A percentile compares a stretch with the other conserved stretches of the same genome.
Evolutionary conservation across 2,113 vertebrate genomes (phyloP).

Genomic region (Pelmatolapia mariae): DNA sequence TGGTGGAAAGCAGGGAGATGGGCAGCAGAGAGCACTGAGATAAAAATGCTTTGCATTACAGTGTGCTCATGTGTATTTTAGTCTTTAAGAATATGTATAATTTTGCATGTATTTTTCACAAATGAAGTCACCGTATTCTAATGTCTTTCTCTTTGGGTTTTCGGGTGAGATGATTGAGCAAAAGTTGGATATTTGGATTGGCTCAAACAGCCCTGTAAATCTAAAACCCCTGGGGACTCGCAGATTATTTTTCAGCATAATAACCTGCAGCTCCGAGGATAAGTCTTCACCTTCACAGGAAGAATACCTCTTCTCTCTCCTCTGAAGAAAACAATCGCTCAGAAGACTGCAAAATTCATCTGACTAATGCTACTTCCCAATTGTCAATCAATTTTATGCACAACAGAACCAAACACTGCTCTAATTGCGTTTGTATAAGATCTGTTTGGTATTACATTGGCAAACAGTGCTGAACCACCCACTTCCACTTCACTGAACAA

Average conservation of each 20-base stretch:
- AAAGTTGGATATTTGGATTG: constrained; percentile 37
- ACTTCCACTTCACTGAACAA: constrained; percentile 61
- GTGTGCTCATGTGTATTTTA: background rate
- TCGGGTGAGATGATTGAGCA: background rate
- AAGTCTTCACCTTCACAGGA: constrained; percentile 12
- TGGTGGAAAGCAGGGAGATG: background rate
- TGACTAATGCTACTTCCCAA: constrained; percentile 9
- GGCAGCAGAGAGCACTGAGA: background rate
- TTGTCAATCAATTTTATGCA: constrained; percentile 47
- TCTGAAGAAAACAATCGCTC: background rate
- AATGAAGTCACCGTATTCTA: background rate
- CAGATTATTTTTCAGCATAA: constrained; percentile 41
- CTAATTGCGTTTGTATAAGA: constrained; percentile 61
- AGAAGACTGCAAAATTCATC: constrained; percentile 1
- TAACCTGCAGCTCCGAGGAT: background rate
- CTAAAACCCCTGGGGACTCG: background rate
- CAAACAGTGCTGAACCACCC: constrained; percentile 48
- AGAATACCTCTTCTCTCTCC: background rate
- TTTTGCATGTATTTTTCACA: background rate
- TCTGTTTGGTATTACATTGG: constrained; percentile 45
- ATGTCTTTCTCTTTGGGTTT: background rate
- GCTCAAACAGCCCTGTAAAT: constrained; percentile 14
- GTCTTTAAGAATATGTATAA: background rate
- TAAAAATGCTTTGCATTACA: background rate
- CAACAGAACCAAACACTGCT: constrained; percentile 29